These are phyloP conservation scores for Neelides sp. DNA, from an alignment of 1,140 invertebrate genomes.

Conservation along the genomic window DNA sequence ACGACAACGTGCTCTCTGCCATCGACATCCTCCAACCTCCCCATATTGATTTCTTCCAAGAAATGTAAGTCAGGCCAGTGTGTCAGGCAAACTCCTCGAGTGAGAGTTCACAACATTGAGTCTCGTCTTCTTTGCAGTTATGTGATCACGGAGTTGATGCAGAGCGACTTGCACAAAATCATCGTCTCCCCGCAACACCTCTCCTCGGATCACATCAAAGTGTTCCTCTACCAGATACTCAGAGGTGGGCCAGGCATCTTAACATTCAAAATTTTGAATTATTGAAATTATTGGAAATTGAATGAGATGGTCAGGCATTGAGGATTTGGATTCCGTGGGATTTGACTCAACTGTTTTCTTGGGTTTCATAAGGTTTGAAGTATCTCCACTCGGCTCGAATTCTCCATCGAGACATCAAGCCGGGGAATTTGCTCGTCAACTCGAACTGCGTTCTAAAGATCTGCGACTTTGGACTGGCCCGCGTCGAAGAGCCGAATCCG, in stretches of 20 bases:
- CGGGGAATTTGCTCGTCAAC: slow-evolving; percentile 96
- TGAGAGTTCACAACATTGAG: too few species aligned
- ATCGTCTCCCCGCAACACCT: slow-evolving; percentile 97
- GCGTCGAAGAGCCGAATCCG: slow-evolving; percentile 85
- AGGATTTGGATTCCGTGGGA: not conserved
- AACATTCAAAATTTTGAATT: not conserved
- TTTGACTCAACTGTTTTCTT: not conserved
- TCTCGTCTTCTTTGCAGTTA: slow-evolving; percentile 55
- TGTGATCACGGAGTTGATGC: slow-evolving; percentile 96
- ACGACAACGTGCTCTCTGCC: slow-evolving; percentile 95
- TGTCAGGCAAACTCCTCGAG: too few species aligned
- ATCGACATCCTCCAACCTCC: slow-evolving; percentile 92
- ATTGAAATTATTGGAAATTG: not conserved
- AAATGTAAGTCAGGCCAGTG: slow-evolving; percentile 67
- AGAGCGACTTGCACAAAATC: slow-evolving; percentile 99
- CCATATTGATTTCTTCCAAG: slow-evolving; percentile 94
- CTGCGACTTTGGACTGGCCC: slow-evolving; percentile 92
- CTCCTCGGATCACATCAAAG: slow-evolving; percentile 97
- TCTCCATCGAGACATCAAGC: slow-evolving; percentile 96
- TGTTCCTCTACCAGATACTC: slow-evolving; percentile 99
- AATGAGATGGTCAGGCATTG: not conserved
- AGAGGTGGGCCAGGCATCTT: slow-evolving; percentile 56
- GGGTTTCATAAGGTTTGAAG: slow-evolving; percentile 60
- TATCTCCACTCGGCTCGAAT: slow-evolving; percentile 96
- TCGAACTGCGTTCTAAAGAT: slow-evolving; percentile 98